Conservation (phyloP, 2,888 invertebrate species). For the Iphiclides podalirius region DNA sequence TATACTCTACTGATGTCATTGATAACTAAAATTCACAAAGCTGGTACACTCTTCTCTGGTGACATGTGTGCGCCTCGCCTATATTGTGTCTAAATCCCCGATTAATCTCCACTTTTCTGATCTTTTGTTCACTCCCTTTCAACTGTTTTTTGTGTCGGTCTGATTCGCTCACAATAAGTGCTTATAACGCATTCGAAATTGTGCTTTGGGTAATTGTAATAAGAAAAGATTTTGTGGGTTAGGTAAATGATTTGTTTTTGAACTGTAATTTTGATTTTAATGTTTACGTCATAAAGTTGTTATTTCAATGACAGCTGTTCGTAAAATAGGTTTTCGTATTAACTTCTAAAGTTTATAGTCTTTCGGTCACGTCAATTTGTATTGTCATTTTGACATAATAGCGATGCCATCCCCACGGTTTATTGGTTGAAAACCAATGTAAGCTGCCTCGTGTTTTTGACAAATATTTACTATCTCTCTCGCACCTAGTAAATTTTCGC, state of each 20-base stretch:
- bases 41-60: constrained; percentile 42
- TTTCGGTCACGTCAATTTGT: constrained; percentile 78
- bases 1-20: constrained; percentile 40
- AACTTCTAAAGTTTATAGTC: constrained; percentile 74
- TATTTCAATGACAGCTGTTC: constrained; percentile 27
- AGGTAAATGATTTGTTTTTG: not conserved
- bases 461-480: constrained; percentile 47
- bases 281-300: constrained; percentile 30
- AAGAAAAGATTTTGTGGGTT: constrained; percentile 17
- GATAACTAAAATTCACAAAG: constrained; percentile 45
- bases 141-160: constrained; percentile 49
- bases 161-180: constrained; percentile 47
- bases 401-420: constrained; percentile 70
- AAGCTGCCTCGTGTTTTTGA: constrained; percentile 64
- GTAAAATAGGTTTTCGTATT: constrained; percentile 44
- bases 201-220: constrained; percentile 27
- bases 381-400: constrained; percentile 79
- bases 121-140: constrained; percentile 74
- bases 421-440: constrained; percentile 74
- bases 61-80: constrained; percentile 63
- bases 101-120: constrained; percentile 77
- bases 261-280: constrained; percentile 28
- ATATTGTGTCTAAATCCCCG: constrained; percentile 75
- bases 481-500: constrained; percentile 23
- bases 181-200: constrained; percentile 27